Base-by-base conservation (phyloP, 30 jellyfish, hydroid and myxozoan genomes). In the Catostylus mosaicus region DNA sequence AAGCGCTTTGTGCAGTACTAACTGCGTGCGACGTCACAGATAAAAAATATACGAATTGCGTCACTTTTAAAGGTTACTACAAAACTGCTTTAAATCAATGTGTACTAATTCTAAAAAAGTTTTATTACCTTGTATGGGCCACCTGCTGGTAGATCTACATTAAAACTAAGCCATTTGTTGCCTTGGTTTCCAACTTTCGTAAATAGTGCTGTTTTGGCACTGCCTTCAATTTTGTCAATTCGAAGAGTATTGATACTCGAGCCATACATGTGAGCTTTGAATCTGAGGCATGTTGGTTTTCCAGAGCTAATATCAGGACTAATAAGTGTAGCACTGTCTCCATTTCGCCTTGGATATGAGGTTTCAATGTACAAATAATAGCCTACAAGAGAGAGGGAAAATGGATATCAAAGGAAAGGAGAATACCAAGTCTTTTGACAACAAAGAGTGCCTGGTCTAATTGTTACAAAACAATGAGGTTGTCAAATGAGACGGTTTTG, bases 181-280 rank as follows among this genome's bases (percentile, higher is more conserved):
- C 89, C 89, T 30, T 64, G 73, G 46, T 79, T 79, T 38, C 89
- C 89, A 61, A 67, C 30, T 79, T 24, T 63, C 63, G 29, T 54
- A 8, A 27, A 64, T 33, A 79, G 56, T 18, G 12, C 69, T 5
- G 73, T 45, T 46, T 32, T 45, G 4, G 46, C 31, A 1, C 82
- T 75, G 23, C 70, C 73, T 4, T 38, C 52, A 12, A 79, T 45
- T 30, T 27, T 79, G 52, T 51, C 48, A 12, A 82, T 78, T 51
- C 35, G 23, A 1, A 82, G 78, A 11, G 38, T 33, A 11, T 54
- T 54, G 33, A 82, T 45, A 59, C 23, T 60, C 6, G 9, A 8
- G 22, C 92, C 92, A 68, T 10, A 82, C 85, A 70, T 82, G 56
- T 69, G 65, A 22, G 85, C 92, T 24, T 82, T 67, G 50, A 82